Percentiles rank a stretch among this genome's conserved stretches.
Evolutionary conservation across 2,113 vertebrate species (phyloP).

Genomic region (Scortum barcoo): DNA sequence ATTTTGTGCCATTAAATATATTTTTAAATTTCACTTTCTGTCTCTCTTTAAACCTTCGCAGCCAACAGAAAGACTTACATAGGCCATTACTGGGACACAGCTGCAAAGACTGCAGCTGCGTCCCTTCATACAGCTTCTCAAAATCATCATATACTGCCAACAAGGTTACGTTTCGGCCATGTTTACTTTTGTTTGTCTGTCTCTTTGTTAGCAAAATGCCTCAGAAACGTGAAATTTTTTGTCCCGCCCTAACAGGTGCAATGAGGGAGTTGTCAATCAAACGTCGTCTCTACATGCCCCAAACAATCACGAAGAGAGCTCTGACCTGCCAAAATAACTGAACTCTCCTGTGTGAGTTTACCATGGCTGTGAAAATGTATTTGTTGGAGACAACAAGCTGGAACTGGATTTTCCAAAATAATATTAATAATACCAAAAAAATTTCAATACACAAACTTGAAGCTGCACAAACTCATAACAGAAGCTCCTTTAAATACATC

Average conservation of each 20-base stretch:
- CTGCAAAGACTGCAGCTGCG: constrained; percentile 25
- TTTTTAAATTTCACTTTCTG: not conserved
- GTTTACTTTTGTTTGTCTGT: not conserved
- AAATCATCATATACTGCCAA: not conserved
- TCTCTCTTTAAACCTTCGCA: constrained; percentile 17
- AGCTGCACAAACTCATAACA: not conserved
- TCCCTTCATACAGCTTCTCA: not conserved
- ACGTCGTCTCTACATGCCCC: not conserved
- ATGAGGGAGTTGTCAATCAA: not conserved
- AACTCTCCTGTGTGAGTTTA: not conserved
- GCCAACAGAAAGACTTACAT: not conserved
- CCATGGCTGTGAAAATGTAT: not conserved
- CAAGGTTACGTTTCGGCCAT: not conserved
- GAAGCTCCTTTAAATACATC: not conserved
- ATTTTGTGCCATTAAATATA: constrained; percentile 35
- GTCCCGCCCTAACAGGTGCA: not conserved
- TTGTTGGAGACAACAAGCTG: not conserved
- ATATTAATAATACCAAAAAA: too few species aligned
- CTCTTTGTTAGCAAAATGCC: not conserved
- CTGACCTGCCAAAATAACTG: not conserved
- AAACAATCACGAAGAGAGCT: not conserved
- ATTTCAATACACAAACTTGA: too few species aligned
- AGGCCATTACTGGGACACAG: not conserved
- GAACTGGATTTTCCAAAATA: too few species aligned
- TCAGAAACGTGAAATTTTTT: not conserved